A percentile compares a stretch with the other conserved stretches of the same genome.
Evolutionary conservation across 2,797 vertebrate species (phyloP).

Genomic region (Notamacropus eugenii): DNA sequence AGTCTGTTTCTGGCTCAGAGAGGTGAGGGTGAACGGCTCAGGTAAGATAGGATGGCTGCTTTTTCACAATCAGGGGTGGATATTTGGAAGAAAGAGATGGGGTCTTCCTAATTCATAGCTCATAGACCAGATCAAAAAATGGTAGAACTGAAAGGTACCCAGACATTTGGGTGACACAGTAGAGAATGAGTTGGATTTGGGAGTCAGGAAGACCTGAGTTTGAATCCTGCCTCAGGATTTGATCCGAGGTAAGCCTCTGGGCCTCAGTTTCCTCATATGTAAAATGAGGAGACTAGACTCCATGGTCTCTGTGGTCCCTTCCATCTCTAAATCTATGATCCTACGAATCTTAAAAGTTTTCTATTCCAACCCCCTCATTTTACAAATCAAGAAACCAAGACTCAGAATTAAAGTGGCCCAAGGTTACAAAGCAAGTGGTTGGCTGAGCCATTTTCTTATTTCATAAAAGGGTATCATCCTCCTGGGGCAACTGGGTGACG

Average conservation of each 20-base stretch:
- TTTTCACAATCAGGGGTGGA: no score
- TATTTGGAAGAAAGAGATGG: neutral
- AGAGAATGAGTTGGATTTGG: neutral
- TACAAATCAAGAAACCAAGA: neutral
- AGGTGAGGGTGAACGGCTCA: neutral
- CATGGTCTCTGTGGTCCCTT: neutral
- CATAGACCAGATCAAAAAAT: neutral
- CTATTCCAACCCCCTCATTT: neutral
- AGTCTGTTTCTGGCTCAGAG: no score
- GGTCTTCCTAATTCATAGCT: neutral
- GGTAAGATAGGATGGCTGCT: neutral
- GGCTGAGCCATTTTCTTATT: neutral
- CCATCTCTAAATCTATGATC: no score
- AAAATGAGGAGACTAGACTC: neutral
- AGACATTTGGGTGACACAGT: no score
- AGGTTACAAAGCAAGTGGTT: neutral
- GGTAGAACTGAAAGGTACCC: neutral
- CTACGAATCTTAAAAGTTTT: neutral
- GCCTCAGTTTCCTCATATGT: neutral
- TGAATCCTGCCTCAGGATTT: neutral
- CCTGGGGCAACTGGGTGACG: no score
- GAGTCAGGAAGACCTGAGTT: neutral
- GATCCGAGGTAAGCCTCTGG: neutral
- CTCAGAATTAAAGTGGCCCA: neutral
- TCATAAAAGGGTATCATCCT: neutral